A percentile compares a stretch with the other conserved stretches of the same genome.
These are phyloP conservation scores for Gisinianus flammeolus DNA, from an alignment of 2,888 invertebrate species.

Conservation along the genomic window DNA sequence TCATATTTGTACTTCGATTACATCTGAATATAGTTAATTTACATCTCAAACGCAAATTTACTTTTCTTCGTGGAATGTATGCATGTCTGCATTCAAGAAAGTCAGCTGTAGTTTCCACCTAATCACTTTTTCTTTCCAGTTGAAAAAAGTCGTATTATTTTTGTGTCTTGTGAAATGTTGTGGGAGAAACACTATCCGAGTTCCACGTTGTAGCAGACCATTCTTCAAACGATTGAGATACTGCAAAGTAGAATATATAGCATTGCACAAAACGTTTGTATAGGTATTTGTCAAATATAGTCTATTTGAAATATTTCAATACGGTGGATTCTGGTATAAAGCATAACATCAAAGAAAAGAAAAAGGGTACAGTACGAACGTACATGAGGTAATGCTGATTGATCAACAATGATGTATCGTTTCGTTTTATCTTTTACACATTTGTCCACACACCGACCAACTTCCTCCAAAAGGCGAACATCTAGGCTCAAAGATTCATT, in stretches of 20 bases:
- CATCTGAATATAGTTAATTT: too few relatives aligned
- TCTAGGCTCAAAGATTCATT: too few relatives aligned
- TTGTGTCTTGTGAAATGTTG: slow-evolving; percentile 74
- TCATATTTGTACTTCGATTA: not conserved
- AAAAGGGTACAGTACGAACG: too few relatives aligned
- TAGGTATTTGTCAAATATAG: too few relatives aligned
- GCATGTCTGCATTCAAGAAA: slow-evolving; percentile 75
- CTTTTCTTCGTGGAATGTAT: slow-evolving; percentile 70
- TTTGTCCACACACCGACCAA: slow-evolving; percentile 44
- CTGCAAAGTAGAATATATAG: too few relatives aligned
- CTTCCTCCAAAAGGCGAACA: slow-evolving; percentile 58
- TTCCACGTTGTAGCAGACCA: slow-evolving; percentile 69
- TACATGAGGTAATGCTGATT: too few relatives aligned
- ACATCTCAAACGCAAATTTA: too few relatives aligned
- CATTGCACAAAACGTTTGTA: too few relatives aligned
- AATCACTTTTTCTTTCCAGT: slow-evolving; percentile 71
- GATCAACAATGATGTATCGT: slow-evolving; percentile 14
- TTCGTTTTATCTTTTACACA: slow-evolving; percentile 45
- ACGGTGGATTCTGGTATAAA: too few relatives aligned
- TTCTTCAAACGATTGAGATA: slow-evolving; percentile 67
- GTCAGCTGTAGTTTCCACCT: slow-evolving; percentile 84
- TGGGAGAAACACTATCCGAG: slow-evolving; percentile 72
- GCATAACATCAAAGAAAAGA: too few relatives aligned
- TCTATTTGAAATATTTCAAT: too few relatives aligned
- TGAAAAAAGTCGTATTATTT: slow-evolving; percentile 73